phyloP scores from a whole-genome alignment of 2,113 vertebrate genomes.

The Spermophilus dauricus region DNA sequence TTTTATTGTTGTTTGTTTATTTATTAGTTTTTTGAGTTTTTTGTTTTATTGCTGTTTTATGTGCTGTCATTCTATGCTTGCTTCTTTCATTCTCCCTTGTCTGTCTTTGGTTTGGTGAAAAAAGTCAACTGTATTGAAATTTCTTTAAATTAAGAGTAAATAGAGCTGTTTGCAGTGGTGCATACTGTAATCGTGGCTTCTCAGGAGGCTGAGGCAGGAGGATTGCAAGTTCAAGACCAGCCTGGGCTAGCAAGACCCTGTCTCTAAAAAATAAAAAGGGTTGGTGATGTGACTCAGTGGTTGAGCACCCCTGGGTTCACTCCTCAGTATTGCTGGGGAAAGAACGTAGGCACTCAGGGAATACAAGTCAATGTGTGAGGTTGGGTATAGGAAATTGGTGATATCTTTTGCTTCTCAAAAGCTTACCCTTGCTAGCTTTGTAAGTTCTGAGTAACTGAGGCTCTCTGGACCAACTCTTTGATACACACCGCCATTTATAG shows the following conservation, averaged over 20 bases:
- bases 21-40: no score
- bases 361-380: not conserved
- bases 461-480: not conserved
- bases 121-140: slow-evolving; percentile 46
- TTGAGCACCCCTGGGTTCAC: no score
- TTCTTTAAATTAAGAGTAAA: slow-evolving; percentile 28
- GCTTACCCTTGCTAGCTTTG: slow-evolving; percentile 5
- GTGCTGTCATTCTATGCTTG: not conserved
- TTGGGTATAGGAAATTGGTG: not conserved
- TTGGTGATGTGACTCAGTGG: no score
- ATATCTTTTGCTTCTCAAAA: slow-evolving; percentile 13
- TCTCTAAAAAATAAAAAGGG: no score
- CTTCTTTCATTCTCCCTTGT: not conserved
- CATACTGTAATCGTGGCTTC: no score
- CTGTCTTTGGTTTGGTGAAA: not conserved
- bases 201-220: no score
- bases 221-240: no score
- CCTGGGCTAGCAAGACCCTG: no score
- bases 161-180: not conserved
- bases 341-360: not conserved
- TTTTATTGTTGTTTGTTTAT: no score
- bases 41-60: not conserved
- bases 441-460: slow-evolving; percentile 20
- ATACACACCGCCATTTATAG: not conserved
- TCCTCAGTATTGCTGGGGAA: no score